phyloP scores from a whole-genome alignment of 2,888 invertebrate species.

The Osmoderma eremita region DNA sequence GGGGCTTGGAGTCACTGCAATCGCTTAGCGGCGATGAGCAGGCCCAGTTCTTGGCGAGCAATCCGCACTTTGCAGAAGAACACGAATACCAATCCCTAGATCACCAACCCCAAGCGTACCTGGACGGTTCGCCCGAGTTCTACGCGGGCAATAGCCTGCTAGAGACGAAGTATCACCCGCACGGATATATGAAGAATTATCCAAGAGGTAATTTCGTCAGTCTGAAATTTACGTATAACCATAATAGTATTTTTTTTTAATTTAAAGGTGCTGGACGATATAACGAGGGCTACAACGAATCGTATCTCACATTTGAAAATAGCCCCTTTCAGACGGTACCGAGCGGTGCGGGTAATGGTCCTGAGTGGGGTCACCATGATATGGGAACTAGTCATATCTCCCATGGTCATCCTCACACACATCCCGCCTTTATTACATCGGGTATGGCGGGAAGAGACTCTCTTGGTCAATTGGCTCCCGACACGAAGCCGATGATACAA shows the following conservation, averaged over 20 bases:
- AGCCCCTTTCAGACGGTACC: conserved; percentile 81
- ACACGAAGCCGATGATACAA: conserved; percentile 67
- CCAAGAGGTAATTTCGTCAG: conserved; percentile 74
- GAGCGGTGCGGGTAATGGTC: conserved; percentile 64
- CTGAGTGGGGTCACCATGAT: conserved; percentile 61
- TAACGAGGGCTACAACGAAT: conserved; percentile 67
- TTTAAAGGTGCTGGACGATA: conserved; percentile 59
- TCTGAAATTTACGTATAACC: too few relatives aligned
- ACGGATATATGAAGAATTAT: conserved; percentile 75
- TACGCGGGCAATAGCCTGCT: conserved; percentile 71
- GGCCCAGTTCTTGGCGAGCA: conserved; percentile 52
- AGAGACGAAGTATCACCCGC: conserved; percentile 76
- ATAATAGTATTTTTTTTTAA: neutral
- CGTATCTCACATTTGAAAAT: conserved; percentile 71
- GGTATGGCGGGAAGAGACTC: conserved; percentile 58
- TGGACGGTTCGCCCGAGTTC: conserved; percentile 77
- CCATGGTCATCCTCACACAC: conserved; percentile 66
- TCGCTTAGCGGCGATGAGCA: conserved; percentile 64
- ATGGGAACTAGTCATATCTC: conserved; percentile 56
- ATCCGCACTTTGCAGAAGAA: conserved; percentile 68
- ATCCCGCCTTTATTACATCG: conserved; percentile 66
- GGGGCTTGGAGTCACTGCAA: conserved; percentile 63
- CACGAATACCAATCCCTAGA: conserved; percentile 69
- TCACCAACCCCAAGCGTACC: conserved; percentile 69
- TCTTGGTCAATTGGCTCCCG: conserved; percentile 57